Percentiles rank a stretch among this genome's conserved stretches.
Conservation (phyloP, 2,797 vertebrate species). For the Sciaenops ocellatus region DNA sequence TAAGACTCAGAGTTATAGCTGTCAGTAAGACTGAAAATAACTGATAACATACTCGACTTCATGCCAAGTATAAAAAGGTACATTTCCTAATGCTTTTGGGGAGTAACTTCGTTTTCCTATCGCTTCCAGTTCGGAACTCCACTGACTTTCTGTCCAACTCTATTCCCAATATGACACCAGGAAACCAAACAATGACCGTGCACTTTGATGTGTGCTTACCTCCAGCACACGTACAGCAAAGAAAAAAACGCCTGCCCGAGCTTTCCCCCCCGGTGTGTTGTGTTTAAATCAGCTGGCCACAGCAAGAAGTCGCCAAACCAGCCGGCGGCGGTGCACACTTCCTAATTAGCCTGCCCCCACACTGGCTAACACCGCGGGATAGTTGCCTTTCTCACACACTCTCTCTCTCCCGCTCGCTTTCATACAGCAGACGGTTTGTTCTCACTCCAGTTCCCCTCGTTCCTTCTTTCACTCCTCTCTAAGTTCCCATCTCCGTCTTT, state of each 20-base stretch:
- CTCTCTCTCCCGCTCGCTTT: slow-evolving; percentile 34
- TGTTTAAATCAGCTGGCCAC: slow-evolving; percentile 62
- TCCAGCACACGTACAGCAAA: slow-evolving; percentile 38
- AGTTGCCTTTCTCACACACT: slow-evolving; percentile 52
- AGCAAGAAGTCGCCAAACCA: slow-evolving; percentile 58
- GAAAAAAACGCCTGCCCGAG: slow-evolving; percentile 30
- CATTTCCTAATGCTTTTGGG: not conserved
- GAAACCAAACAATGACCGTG: slow-evolving; percentile 47
- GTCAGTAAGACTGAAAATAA: not conserved
- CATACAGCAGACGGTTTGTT: slow-evolving; percentile 49
- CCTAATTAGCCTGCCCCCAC: slow-evolving; percentile 78
- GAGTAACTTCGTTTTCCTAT: slow-evolving; percentile 25
- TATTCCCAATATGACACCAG: slow-evolving; percentile 26
- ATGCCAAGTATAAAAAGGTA: not conserved
- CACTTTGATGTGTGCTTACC: slow-evolving; percentile 65
- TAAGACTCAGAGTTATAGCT: not conserved
- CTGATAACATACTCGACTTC: not conserved
- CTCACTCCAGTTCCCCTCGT: slow-evolving; percentile 42
- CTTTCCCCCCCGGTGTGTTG: slow-evolving; percentile 41
- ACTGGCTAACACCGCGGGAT: slow-evolving; percentile 61
- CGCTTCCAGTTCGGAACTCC: slow-evolving; percentile 15
- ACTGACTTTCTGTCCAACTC: slow-evolving; percentile 25
- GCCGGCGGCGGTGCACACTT: slow-evolving; percentile 54
- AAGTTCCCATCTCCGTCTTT: slow-evolving; percentile 34
- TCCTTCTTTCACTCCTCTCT: slow-evolving; percentile 27